Conservation (phyloP, 35 echinoderm and acorn worm species). For the Ptychodera flava region DNA sequence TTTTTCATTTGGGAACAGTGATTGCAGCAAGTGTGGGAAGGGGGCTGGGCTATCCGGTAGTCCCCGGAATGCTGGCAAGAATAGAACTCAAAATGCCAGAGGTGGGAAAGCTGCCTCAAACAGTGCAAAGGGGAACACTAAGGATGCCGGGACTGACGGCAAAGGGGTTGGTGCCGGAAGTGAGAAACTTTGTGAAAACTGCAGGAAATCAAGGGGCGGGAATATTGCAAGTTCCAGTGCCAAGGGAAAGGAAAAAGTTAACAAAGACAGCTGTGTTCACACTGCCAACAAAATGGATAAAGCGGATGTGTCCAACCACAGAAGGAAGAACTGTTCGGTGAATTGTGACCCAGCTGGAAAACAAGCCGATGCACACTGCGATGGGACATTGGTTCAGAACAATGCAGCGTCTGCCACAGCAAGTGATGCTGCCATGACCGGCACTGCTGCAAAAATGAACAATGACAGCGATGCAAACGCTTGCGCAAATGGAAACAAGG, state of each 20-base stretch:
- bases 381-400: neutral
- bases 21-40: neutral
- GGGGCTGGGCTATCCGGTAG: neutral
- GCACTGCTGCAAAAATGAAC: neutral
- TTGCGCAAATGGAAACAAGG: neutral
- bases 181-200: neutral
- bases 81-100: neutral
- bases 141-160: neutral
- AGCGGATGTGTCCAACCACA: neutral
- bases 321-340: neutral
- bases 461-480: too few species aligned
- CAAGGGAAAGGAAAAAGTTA: neutral
- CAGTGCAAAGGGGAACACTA: neutral
- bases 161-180: neutral
- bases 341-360: neutral
- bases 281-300: neutral
- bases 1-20: neutral
- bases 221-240: neutral
- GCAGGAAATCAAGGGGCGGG: neutral
- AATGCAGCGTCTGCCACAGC: neutral
- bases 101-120: neutral
- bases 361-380: neutral
- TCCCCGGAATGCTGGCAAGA: neutral
- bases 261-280: neutral
- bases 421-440: neutral